Base-by-base conservation (phyloP, 2,888 invertebrate genomes). In the Morpho helenor region DNA sequence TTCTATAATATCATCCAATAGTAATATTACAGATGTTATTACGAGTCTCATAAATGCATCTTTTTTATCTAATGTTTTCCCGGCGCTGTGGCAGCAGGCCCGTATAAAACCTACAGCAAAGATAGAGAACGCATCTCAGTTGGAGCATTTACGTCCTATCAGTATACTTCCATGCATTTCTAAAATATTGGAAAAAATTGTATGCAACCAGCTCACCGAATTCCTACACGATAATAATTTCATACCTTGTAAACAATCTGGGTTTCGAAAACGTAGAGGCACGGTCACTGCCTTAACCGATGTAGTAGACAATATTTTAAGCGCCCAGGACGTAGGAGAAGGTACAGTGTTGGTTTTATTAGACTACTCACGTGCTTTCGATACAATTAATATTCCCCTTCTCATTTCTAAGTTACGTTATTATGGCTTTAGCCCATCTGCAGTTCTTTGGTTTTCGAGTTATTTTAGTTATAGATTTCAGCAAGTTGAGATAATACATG, bases 161-260 rank as follows among this genome's bases (percentile, higher is more conserved):
- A 60, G 56, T 39, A 56, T 60, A 16, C 46, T 63, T 7, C 56
- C 56, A 10, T 43, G 44, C 9, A 2, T 60, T 0, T 63, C 63
- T 8, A 60, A 60, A 48, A 41, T 62, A 4, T n/a, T 54, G 5
- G 56, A 59, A 54, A 62, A 49, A 41, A 40, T 59, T 3, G 57
- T 60, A 1, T 58, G 50, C 10, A 3, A 10, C 0, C 60, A 60
- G 45, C 10, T 60, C 2, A 22, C 40, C 0, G 10, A 44, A 7
- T 60, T 41, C 39, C 8, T 63, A 4, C 58, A 56, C 31, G 10
- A 10, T 8, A 43, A 56, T 7, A 46, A 56, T 8, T 43, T 63
- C 0, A 7, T 63, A 5, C 63, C 60, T 1, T 4, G 9, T 2
- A 8, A 49, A 7, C 63, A 63, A n/a, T 63, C 63, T 0, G 63